Evolutionary conservation across 2,888 invertebrate species (phyloP).

Genomic region (Linnaemya vulpina): DNA sequence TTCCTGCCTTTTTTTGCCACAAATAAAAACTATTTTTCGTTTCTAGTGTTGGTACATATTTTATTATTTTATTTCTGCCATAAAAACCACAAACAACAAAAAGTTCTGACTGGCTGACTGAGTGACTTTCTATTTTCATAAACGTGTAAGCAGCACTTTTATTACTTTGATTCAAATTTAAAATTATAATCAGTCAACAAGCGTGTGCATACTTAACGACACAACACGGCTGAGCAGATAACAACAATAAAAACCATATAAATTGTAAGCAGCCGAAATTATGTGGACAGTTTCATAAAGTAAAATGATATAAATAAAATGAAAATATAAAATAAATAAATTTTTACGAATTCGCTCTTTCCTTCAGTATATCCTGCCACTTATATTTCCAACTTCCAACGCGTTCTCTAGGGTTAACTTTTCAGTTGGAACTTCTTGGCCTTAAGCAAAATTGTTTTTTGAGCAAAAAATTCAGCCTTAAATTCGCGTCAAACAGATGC

Average conservation of each 20-base stretch:
- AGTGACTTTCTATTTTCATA: conserved; percentile 81
- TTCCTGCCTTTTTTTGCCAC: too few relatives aligned
- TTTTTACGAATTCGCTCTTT: background rate
- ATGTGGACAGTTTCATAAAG: conserved; percentile 6
- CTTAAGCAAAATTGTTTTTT: too few relatives aligned
- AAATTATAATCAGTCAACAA: conserved; percentile 66
- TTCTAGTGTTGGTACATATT: background rate
- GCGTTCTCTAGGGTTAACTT: too few relatives aligned
- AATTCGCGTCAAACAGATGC: too few relatives aligned
- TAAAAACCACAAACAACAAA: conserved; percentile 14
- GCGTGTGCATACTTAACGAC: conserved; percentile 43
- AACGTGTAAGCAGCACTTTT: conserved; percentile 79
- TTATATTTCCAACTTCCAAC: too few relatives aligned
- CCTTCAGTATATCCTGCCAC: background rate
- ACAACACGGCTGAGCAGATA: background rate
- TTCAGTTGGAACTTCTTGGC: too few relatives aligned
- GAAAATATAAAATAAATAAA: too few relatives aligned
- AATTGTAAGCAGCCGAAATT: background rate
- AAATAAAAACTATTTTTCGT: too few relatives aligned
- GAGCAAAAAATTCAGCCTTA: too few relatives aligned
- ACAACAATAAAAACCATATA: background rate
- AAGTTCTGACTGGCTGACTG: conserved; percentile 42
- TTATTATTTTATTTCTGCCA: conserved; percentile 6
- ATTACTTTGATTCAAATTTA: conserved; percentile 64
- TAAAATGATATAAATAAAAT: too few relatives aligned